Base-by-base conservation (phyloP, 2,888 invertebrate genomes). In the Sesia bembeciformis region DNA sequence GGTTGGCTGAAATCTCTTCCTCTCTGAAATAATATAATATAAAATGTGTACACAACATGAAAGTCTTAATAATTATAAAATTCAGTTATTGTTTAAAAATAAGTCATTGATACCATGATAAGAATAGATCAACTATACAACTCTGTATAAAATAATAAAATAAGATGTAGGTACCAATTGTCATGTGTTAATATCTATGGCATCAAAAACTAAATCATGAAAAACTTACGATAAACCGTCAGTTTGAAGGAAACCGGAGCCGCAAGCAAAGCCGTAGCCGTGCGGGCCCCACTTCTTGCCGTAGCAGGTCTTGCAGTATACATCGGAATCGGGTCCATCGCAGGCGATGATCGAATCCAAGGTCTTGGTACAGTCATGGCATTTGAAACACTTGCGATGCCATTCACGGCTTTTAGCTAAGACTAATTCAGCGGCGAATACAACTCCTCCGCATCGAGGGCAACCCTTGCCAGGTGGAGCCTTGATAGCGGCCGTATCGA, bases 211-310 rank as follows among this genome's bases (percentile, higher is more conserved):
- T n/a, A 50, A 50, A 50, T 46, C 42, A 40, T 55, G 8, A 42
- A 49, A 74, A 52, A 90, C 94, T 92, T 86, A 96, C 96, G 93
- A 93, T 68, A 97, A 90, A 61, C 97, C 97, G 78, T 97, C 97
- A 66, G 97, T 97, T 82, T 97, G 96, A 65, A 97, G 91, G 90
- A 97, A 97, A 63, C 98, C 97, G 64, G 97, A 97, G 58, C 98
- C 98, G 76, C 96, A 96, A 62, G 97, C 98, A 78, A 97, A 98
- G 57, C 98, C 98, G 76, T 97, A 98, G 59, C 97, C 97, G 81
- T 98, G 98, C 54, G 98, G 98, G 70, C 98, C 98, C 94, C 96
- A 98, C 84, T 97, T 98, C 90, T 98, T 97, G 72, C 98, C 98
- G 82, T 99, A 98, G 88, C 98, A 99, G 73, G 96, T 96, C 88